Conservation (phyloP, 2,797 vertebrate species). For the Typhlichthys subterraneus region DNA sequence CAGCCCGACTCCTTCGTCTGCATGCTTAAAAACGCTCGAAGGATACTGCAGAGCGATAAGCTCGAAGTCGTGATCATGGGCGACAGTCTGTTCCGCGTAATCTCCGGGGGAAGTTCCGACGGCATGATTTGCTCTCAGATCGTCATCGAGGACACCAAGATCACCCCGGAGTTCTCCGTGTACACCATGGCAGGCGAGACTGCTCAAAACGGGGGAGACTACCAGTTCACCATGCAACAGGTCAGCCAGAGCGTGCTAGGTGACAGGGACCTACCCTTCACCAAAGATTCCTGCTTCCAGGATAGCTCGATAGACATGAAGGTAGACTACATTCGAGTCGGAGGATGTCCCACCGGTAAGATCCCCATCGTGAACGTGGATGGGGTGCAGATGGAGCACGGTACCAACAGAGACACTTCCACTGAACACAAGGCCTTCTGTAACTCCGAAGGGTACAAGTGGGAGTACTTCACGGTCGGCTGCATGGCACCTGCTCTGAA, state of each 20-base stretch:
- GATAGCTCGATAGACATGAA: no score
- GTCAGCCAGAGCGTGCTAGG: no score
- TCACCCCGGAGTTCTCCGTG: background rate
- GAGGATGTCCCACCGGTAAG: background rate
- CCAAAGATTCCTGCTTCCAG: background rate
- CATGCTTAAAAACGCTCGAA: conserved; percentile 9
- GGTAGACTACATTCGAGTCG: background rate
- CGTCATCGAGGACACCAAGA: no score
- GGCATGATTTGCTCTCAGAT: background rate
- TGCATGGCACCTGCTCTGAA: conserved; percentile 13
- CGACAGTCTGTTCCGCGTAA: conserved; percentile 1
- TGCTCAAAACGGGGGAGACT: no score
- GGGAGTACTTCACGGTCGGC: background rate
- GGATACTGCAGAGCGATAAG: background rate
- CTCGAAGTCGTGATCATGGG: background rate
- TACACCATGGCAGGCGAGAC: no score
- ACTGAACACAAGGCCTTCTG: conserved; percentile 26
- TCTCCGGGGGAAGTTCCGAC: conserved; percentile 5
- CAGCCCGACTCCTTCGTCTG: background rate
- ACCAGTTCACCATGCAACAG: no score
- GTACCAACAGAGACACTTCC: background rate
- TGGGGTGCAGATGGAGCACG: conserved; percentile 2
- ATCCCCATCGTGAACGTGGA: conserved; percentile 17
- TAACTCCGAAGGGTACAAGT: conserved; percentile 14
- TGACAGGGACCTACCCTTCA: no score